Conservation (phyloP, 2,797 vertebrate genomes). For the Falco columbarius region DNA sequence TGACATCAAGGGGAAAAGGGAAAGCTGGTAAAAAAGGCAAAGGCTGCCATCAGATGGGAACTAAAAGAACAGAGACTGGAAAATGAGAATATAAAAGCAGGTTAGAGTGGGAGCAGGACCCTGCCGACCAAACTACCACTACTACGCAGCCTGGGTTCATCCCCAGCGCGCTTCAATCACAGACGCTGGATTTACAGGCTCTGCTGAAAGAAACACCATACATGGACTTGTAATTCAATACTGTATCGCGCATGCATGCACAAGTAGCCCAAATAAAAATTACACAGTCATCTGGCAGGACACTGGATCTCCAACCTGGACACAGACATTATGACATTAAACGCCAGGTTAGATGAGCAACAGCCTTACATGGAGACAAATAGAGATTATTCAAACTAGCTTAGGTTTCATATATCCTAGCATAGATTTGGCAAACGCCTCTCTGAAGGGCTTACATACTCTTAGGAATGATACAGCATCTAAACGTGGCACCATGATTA, state of each 20-base stretch:
- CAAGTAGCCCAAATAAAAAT: neutral
- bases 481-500: conserved; percentile 6
- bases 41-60: neutral
- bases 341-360: neutral
- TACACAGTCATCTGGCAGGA: neutral
- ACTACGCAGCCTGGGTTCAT: neutral
- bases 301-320: neutral
- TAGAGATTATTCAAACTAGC: neutral
- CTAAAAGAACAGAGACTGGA: neutral
- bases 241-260: neutral
- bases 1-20: neutral
- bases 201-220: neutral
- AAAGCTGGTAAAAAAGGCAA: neutral
- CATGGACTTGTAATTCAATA: neutral
- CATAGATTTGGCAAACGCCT: neutral
- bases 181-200: neutral
- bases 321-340: neutral
- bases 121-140: neutral
- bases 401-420: neutral
- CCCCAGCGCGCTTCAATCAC: neutral
- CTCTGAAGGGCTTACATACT: neutral
- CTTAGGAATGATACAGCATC: neutral
- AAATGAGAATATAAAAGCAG: neutral
- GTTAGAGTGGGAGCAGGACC: neutral
- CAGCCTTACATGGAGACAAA: conserved; percentile 15